Evolutionary conservation across 2,113 vertebrate genomes (phyloP).

Genomic region (Ondatra zibethicus): DNA sequence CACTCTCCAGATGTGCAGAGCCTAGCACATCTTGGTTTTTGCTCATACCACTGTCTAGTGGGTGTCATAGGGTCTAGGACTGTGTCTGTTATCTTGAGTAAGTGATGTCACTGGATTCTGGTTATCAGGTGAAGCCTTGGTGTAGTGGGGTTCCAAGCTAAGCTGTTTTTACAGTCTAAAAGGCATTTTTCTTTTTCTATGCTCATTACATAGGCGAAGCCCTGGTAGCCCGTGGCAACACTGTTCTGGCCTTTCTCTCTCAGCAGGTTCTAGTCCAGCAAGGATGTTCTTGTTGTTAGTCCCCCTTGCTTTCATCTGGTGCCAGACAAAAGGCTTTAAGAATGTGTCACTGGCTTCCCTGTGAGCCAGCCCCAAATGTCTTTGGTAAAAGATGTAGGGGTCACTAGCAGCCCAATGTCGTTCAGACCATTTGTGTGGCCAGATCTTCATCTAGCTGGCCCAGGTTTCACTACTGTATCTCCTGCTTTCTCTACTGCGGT

Average conservation of each 20-base stretch:
- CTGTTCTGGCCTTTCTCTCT: not conserved
- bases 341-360: not conserved
- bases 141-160: not conserved
- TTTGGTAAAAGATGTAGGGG: not conserved
- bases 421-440: too few relatives aligned
- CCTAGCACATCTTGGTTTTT: not conserved
- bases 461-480: not conserved
- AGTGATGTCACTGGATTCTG: not conserved
- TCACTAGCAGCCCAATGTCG: not conserved
- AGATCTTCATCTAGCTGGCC: not conserved
- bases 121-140: not conserved
- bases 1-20: not conserved
- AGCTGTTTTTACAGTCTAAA: not conserved
- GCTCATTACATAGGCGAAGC: not conserved
- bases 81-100: not conserved
- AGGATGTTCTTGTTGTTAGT: not conserved
- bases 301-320: not conserved
- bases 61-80: not conserved
- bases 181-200: not conserved
- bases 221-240: not conserved
- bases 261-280: not conserved
- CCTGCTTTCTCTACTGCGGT: not conserved
- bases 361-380: not conserved
- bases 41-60: not conserved
- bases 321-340: not conserved